phyloP scores from a whole-genome alignment of 2,113 vertebrate species.

The Megaceryle torquata region DNA sequence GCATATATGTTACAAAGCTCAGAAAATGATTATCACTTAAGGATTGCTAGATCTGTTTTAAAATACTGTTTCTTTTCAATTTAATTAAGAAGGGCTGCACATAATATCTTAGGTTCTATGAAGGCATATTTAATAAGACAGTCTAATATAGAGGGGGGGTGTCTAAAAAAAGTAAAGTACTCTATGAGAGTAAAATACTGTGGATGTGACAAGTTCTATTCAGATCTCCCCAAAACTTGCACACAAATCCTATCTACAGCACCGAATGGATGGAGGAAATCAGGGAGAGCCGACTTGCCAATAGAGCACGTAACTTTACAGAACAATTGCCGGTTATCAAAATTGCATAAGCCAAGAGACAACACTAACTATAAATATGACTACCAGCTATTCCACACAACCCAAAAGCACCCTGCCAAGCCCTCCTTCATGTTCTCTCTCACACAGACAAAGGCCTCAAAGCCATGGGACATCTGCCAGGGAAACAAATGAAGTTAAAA shows the following conservation, averaged over 20 bases:
- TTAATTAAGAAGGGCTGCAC: background rate
- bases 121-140: background rate
- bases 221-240: background rate
- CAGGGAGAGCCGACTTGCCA: background rate
- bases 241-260: background rate
- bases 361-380: slow-evolving; percentile 54
- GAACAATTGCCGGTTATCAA: slow-evolving; percentile 28
- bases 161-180: background rate
- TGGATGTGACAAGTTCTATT: background rate
- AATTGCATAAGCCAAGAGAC: slow-evolving; percentile 58
- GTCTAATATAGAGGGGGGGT: background rate
- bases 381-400: slow-evolving; percentile 53
- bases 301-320: background rate
- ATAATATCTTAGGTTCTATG: background rate
- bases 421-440: slow-evolving; percentile 66
- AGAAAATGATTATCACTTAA: background rate
- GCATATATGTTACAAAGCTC: background rate
- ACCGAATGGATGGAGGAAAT: background rate
- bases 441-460: slow-evolving; percentile 72
- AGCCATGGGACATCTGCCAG: slow-evolving; percentile 70
- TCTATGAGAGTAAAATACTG: background rate
- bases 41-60: background rate
- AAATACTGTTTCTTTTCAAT: background rate
- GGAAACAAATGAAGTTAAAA: slow-evolving; percentile 71
- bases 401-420: slow-evolving; percentile 49